Evolutionary conservation across 1,140 invertebrate species (phyloP).

Genomic region (Vanessa atalanta): DNA sequence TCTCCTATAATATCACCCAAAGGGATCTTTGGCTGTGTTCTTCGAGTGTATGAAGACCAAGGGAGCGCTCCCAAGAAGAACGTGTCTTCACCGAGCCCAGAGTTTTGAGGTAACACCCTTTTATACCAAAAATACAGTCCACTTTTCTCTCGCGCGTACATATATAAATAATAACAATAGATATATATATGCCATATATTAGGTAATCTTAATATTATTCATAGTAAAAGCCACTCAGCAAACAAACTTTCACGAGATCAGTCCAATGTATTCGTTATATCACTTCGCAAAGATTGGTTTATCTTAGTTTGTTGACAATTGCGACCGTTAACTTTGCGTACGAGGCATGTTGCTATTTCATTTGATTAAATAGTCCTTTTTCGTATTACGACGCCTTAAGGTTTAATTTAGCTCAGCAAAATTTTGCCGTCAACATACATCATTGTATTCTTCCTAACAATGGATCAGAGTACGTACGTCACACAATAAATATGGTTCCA

Average conservation of each 20-base stretch:
- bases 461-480: constrained; percentile 14
- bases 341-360: neutral
- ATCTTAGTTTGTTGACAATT: constrained; percentile 28
- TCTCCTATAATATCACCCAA: too few species aligned
- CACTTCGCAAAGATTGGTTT: constrained; percentile 22
- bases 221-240: neutral
- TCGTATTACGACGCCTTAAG: neutral
- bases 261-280: constrained; percentile 3
- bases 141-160: too few species aligned
- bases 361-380: neutral
- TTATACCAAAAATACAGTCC: too few species aligned
- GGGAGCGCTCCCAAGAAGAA: too few species aligned
- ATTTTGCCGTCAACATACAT: neutral
- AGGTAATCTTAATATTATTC: neutral
- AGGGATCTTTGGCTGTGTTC: too few species aligned
- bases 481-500: constrained; percentile 27
- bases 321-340: constrained; percentile 19
- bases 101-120: too few species aligned
- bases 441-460: constrained; percentile 17
- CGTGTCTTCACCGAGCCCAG: too few species aligned
- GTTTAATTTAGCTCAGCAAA: neutral
- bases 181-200: neutral
- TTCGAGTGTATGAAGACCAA: too few species aligned
- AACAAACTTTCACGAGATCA: constrained; percentile 2
- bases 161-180: neutral